Percentiles rank a stretch among this genome's conserved stretches.
Evolutionary conservation across 2,113 vertebrate genomes (phyloP).

Genomic region (Todiramphus chloris): DNA sequence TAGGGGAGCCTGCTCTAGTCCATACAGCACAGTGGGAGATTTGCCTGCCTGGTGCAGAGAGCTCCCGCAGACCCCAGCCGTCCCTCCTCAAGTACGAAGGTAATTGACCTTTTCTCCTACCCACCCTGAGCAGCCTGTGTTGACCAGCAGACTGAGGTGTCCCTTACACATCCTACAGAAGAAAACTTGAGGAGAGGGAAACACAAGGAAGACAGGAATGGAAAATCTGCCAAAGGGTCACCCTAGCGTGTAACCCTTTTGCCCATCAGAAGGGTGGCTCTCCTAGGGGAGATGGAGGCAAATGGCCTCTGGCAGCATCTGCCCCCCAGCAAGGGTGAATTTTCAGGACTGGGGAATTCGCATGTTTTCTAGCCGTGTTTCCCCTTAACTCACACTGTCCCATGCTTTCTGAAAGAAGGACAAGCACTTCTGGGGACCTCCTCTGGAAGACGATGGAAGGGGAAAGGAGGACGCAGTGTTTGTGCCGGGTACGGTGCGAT

Average conservation of each 20-base stretch:
- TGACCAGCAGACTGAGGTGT: neutral
- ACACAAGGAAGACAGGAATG: neutral
- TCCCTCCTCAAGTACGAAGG: rapidly evolving
- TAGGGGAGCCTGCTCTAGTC: neutral
- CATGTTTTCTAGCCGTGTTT: neutral
- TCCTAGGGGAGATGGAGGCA: neutral
- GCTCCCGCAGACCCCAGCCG: neutral
- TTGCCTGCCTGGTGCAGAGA: rapidly evolving
- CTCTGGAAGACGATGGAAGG: rapidly evolving
- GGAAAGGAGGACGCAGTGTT: neutral
- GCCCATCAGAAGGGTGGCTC: rapidly evolving
- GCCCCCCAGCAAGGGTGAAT: neutral
- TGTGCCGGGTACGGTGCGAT: too few species aligned
- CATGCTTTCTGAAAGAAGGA: neutral
- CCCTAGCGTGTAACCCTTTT: rapidly evolving
- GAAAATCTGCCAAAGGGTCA: neutral
- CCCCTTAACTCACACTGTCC: neutral
- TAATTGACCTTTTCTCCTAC: neutral
- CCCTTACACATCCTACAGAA: too few species aligned
- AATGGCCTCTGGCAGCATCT: neutral
- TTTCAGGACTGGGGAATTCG: neutral
- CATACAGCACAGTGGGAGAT: rapidly evolving
- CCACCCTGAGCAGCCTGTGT: neutral
- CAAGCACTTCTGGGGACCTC: neutral
- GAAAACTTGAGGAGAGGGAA: neutral